Evolutionary conservation across 2,888 invertebrate species (phyloP).

Genomic region (Rhagium mordax): DNA sequence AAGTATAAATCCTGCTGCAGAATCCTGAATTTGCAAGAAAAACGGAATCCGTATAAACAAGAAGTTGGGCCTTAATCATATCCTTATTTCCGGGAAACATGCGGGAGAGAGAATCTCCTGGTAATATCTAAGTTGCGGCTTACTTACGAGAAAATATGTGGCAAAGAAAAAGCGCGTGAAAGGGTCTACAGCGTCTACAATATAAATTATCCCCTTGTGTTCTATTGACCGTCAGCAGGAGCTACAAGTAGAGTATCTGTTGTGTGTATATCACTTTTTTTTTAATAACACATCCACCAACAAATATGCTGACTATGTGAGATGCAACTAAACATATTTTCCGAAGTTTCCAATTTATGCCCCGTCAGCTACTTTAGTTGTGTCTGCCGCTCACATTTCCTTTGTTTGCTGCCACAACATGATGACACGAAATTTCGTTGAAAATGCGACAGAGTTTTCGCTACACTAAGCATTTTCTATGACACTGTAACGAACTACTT

Average conservation of each 20-base stretch:
- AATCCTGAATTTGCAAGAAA: neutral
- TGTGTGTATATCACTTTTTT: neutral
- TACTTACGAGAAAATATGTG: neutral
- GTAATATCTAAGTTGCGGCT: neutral
- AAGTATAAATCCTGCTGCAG: too few relatives aligned
- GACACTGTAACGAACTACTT: neutral
- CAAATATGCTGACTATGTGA: constrained; percentile 2
- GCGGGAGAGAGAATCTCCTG: neutral
- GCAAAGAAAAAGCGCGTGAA: neutral
- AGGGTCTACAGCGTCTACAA: neutral
- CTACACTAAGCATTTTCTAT: constrained; percentile 22
- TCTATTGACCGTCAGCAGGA: neutral
- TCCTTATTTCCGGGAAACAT: neutral
- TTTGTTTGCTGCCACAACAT: constrained; percentile 39
- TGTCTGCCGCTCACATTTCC: constrained; percentile 29
- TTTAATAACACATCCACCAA: constrained; percentile 5
- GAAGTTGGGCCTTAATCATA: neutral
- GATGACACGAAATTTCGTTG: constrained; percentile 37
- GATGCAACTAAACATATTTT: constrained; percentile 23
- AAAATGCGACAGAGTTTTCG: constrained; percentile 37
- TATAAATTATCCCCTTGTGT: neutral
- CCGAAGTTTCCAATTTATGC: constrained; percentile 35
- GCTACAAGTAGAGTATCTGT: neutral
- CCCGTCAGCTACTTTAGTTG: constrained; percentile 33
- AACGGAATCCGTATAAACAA: neutral